Conservation (phyloP, 2,797 vertebrate genomes). For the Tauraco hartlaubi region DNA sequence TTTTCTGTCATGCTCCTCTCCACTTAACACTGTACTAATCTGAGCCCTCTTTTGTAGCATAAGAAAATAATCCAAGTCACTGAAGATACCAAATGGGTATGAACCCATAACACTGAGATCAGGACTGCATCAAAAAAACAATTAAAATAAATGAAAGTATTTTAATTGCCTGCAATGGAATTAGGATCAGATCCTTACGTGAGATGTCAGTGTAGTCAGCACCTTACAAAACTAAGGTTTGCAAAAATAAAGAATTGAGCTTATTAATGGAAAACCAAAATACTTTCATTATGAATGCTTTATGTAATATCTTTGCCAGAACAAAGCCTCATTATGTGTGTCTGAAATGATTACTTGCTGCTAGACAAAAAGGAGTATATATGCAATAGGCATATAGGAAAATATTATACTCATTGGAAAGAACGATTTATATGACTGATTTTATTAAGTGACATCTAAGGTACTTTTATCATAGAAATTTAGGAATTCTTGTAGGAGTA, state of each 20-base stretch:
- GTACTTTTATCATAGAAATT: not conserved
- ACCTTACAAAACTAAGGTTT: not conserved
- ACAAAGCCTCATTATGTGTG: not conserved
- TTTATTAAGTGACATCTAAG: not conserved
- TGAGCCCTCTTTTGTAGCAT: not conserved
- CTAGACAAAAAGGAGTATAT: not conserved
- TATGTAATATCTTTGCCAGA: not conserved
- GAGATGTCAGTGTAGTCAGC: not conserved
- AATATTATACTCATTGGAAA: not conserved
- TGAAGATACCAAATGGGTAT: not conserved
- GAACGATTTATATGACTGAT: not conserved
- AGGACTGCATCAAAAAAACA: not conserved
- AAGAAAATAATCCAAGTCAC: not conserved
- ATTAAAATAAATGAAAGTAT: not conserved
- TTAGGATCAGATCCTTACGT: not conserved
- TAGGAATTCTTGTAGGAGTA: not conserved
- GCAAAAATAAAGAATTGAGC: not conserved
- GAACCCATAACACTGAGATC: not conserved
- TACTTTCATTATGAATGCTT: not conserved
- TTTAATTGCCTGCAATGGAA: not conserved
- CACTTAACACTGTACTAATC: not conserved
- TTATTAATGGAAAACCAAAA: not conserved
- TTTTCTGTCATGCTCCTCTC: not conserved
- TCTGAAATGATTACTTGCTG: not conserved
- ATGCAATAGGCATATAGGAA: not conserved